Evolutionary conservation across 2,888 invertebrate species (phyloP).

Genomic region (Agrochola litura): DNA sequence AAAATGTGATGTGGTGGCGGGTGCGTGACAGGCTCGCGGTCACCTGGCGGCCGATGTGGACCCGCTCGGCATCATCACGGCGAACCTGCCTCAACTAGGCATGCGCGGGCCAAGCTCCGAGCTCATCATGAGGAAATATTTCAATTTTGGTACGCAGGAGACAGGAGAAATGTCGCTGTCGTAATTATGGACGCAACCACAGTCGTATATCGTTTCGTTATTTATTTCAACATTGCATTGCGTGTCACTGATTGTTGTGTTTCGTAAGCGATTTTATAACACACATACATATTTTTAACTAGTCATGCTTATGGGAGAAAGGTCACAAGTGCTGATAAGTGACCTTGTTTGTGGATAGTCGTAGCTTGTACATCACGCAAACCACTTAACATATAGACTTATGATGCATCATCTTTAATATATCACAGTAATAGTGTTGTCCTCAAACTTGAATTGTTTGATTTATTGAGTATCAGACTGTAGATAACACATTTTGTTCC

Average conservation of each 20-base stretch:
- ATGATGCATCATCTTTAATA: constrained; percentile 55
- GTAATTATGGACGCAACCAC: constrained; percentile 78
- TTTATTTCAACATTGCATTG: constrained; percentile 77
- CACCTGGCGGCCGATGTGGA: constrained; percentile 98
- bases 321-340: constrained; percentile 43
- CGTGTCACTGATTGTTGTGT: constrained; percentile 79
- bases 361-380: constrained; percentile 61
- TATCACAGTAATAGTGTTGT: constrained; percentile 54
- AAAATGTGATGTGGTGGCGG: constrained; percentile 83
- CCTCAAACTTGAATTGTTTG: constrained; percentile 42
- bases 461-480: constrained; percentile 48
- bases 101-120: constrained; percentile 88
- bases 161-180: constrained; percentile 70
- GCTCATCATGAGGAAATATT: constrained; percentile 91
- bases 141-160: constrained; percentile 89
- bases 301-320: constrained; percentile 61
- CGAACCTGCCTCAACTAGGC: constrained; percentile 91
- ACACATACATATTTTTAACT: constrained; percentile 76
- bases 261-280: constrained; percentile 80
- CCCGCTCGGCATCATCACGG: constrained; percentile 97
- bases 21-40: constrained; percentile 95
- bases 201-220: constrained; percentile 71
- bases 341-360: constrained; percentile 49
- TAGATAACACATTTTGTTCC: constrained; percentile 65
- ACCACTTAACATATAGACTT: constrained; percentile 47